Conservation (phyloP, 2,888 invertebrate species). For the Ormyrus thymus region DNA sequence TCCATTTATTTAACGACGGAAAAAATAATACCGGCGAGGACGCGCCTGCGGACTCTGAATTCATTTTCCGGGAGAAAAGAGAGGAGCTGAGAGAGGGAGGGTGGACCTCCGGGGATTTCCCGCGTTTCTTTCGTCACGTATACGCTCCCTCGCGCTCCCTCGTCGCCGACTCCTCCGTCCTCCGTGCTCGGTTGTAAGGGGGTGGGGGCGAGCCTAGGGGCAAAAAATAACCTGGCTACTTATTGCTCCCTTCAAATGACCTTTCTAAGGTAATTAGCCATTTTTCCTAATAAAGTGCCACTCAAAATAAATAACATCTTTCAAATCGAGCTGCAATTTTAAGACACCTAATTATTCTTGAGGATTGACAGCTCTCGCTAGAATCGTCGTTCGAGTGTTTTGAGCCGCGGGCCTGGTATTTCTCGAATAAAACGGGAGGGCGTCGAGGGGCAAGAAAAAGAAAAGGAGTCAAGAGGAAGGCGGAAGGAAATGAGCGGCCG, state of each 20-base stretch:
- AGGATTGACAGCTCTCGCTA: too few relatives aligned
- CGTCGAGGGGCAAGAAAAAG: background rate
- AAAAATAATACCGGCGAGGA: conserved; percentile 48
- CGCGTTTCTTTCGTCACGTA: conserved; percentile 40
- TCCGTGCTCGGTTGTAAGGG: conserved; percentile 7
- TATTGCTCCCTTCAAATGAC: too few relatives aligned
- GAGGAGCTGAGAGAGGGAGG: background rate
- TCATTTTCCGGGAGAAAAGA: conserved; percentile 43
- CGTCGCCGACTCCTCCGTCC: conserved; percentile 4
- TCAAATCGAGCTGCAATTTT: too few relatives aligned
- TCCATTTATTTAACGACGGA: conserved; percentile 55
- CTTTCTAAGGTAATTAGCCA: too few relatives aligned
- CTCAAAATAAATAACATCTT: too few relatives aligned
- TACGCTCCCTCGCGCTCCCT: conserved; percentile 11
- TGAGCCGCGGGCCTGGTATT: conserved; percentile 9
- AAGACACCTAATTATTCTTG: too few relatives aligned
- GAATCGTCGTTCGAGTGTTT: conserved; percentile 14
- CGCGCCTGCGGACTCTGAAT: conserved; percentile 40
- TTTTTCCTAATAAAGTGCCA: too few relatives aligned
- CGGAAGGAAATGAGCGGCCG: conserved; percentile 54
- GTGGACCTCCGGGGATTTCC: conserved; percentile 40
- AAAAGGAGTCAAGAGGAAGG: conserved; percentile 41
- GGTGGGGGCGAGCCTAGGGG: conserved; percentile 1
- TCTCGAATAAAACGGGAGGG: background rate
- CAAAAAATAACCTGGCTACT: background rate